Percentiles rank a stretch among this genome's conserved stretches.
Conservation (phyloP, 2,797 vertebrate genomes). For the Hybognathus amarus region DNA sequence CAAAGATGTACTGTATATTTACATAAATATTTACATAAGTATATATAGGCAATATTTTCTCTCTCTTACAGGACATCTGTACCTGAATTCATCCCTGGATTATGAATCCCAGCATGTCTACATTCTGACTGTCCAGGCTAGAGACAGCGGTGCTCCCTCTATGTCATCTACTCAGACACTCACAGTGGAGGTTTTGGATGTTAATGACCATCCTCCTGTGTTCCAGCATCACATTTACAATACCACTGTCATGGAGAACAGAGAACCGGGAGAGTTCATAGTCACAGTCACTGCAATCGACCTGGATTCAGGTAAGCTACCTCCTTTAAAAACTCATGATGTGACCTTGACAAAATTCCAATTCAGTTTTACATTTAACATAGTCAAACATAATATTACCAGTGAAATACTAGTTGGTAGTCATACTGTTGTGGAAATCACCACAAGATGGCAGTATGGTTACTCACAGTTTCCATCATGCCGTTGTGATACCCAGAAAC, state of each 20-base stretch:
- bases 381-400: too few relatives aligned
- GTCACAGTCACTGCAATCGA: slow-evolving; percentile 83
- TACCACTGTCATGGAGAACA: slow-evolving; percentile 84
- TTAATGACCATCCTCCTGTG: slow-evolving; percentile 84
- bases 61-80: slow-evolving; percentile 80
- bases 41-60: background rate
- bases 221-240: slow-evolving; percentile 81
- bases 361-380: background rate
- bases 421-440: background rate
- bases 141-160: slow-evolving; percentile 80
- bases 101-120: slow-evolving; percentile 79
- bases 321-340: background rate
- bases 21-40: background rate
- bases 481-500: background rate
- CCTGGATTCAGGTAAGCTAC: slow-evolving; percentile 83
- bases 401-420: background rate
- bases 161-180: slow-evolving; percentile 87
- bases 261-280: slow-evolving; percentile 78
- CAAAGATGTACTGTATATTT: too few relatives aligned
- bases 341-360: background rate
- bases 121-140: slow-evolving; percentile 77
- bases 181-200: slow-evolving; percentile 82
- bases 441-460: slow-evolving; percentile 44
- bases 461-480: background rate
- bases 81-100: slow-evolving; percentile 80